Conservation (phyloP, 2,888 invertebrate species). For the Drosophila tanythrix region DNA sequence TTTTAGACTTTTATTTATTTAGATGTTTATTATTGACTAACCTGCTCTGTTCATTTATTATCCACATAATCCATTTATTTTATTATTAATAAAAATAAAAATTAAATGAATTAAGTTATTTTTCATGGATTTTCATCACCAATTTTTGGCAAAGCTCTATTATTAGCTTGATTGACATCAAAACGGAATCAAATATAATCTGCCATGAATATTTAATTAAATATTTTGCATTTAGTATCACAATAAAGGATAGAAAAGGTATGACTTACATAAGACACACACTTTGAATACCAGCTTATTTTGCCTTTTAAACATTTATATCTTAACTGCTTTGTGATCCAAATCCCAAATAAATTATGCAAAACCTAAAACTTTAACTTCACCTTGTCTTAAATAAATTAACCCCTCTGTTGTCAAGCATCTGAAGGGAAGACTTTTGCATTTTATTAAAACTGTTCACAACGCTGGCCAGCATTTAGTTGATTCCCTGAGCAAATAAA, state of each 20-base stretch:
- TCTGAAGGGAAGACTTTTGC: not conserved
- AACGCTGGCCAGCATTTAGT: not conserved
- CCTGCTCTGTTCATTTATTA: not conserved
- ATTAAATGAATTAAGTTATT: not conserved
- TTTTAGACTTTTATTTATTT: not conserved
- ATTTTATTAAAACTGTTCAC: slow-evolving; percentile 2
- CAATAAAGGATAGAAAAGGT: not conserved
- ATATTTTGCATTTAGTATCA: not conserved
- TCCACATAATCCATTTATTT: not conserved
- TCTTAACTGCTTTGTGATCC: not conserved
- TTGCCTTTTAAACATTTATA: not conserved
- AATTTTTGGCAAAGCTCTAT: not conserved
- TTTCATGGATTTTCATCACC: not conserved
- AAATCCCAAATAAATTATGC: slow-evolving; percentile 13
- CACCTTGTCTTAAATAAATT: not conserved
- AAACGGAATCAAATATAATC: not conserved
- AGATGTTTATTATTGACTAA: not conserved
- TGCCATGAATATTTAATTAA: not conserved
- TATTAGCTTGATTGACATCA: not conserved
- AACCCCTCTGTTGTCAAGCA: not conserved
- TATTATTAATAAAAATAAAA: not conserved
- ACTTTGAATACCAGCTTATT: not conserved
- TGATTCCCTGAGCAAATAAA: not conserved
- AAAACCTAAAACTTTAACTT: not conserved
- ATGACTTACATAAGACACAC: not conserved